Evolutionary conservation across 2,888 invertebrate genomes (phyloP).

Genomic region (Xestia sexstrigata): DNA sequence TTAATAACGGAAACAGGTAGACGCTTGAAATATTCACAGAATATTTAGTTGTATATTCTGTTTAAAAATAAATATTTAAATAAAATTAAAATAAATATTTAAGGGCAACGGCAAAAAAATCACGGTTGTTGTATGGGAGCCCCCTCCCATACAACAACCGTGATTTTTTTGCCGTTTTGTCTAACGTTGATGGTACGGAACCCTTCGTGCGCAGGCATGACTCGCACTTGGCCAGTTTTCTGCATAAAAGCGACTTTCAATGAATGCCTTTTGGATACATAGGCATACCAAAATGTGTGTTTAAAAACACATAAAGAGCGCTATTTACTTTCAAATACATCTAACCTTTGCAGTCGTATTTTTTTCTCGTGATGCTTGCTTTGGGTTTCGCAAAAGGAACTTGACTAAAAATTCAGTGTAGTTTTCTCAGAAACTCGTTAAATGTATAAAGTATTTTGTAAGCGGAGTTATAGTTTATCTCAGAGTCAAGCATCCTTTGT

Average conservation of each 20-base stretch:
- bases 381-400: neutral
- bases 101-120: too few species aligned
- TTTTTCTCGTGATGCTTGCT: neutral
- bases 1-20: too few species aligned
- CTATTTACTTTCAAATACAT: neutral
- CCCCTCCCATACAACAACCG: too few species aligned
- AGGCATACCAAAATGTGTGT: neutral
- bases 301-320: neutral
- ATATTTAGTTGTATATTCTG: too few species aligned
- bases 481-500: neutral
- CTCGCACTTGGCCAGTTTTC: neutral
- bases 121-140: too few species aligned
- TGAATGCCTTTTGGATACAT: neutral
- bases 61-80: too few species aligned
- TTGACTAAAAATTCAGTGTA: neutral
- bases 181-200: too few species aligned
- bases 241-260: neutral
- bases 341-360: neutral
- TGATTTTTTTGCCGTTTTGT: too few species aligned
- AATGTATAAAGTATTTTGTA: neutral
- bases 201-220: too few species aligned
- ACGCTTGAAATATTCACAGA: too few species aligned
- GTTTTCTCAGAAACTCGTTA: neutral
- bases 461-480: conserved; percentile 1
- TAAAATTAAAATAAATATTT: too few species aligned